Conservation (phyloP, 1,140 invertebrate genomes). For the Drosophila aff. region DNA sequence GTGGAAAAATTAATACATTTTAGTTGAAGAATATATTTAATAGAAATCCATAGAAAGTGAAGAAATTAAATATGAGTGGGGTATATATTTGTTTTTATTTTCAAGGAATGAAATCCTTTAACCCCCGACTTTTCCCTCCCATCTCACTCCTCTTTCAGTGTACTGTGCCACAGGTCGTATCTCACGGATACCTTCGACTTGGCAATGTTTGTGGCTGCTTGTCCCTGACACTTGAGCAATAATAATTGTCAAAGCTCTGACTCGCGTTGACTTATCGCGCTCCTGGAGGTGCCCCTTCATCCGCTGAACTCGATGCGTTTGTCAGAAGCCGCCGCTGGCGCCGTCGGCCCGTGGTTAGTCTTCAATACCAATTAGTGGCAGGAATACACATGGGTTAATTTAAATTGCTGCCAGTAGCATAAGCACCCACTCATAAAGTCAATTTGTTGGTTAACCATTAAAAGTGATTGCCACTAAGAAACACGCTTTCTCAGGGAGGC, state of each 20-base stretch:
- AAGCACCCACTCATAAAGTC: slow-evolving; percentile 59
- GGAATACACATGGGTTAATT: slow-evolving; percentile 22
- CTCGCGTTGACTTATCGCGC: slow-evolving; percentile 69
- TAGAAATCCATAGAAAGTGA: accelerated
- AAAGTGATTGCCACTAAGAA: slow-evolving; percentile 32
- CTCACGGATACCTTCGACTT: slow-evolving; percentile 44
- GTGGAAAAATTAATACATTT: neutral
- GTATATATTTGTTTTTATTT: neutral
- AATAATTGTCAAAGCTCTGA: slow-evolving; percentile 79
- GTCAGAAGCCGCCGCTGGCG: slow-evolving; percentile 63
- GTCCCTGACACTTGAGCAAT: slow-evolving; percentile 72
- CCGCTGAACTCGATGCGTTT: slow-evolving; percentile 65
- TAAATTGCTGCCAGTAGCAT: slow-evolving; percentile 51
- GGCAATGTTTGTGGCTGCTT: slow-evolving; percentile 30
- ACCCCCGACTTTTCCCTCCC: too few species aligned
- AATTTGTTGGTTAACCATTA: slow-evolving; percentile 7
- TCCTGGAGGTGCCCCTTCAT: slow-evolving; percentile 40
- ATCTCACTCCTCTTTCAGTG: neutral
- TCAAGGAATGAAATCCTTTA: neutral
- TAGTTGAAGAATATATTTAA: neutral
- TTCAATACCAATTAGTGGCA: slow-evolving; percentile 69
- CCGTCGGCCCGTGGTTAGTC: slow-evolving; percentile 34
- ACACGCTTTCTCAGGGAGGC: slow-evolving; percentile 29
- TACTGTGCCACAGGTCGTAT: slow-evolving; percentile 35
- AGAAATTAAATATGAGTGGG: neutral